Evolutionary conservation across 2,113 vertebrate species (phyloP).

Genomic region (Tragulus kanchil): DNA sequence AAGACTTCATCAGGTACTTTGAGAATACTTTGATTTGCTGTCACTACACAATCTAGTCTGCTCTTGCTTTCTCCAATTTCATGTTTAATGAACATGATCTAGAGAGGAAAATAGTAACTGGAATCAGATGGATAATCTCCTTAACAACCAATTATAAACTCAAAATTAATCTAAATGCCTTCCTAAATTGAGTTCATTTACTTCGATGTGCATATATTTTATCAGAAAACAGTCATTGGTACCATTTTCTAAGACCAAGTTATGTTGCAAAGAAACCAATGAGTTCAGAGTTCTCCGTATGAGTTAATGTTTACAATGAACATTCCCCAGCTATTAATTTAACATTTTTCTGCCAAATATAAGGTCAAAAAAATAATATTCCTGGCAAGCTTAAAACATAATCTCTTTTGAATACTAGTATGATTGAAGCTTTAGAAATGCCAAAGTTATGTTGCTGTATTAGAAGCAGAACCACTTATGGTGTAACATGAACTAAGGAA

Average conservation of each 20-base stretch:
- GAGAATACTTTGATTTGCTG: background rate
- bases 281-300: background rate
- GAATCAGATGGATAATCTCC: background rate
- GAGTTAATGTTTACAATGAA: background rate
- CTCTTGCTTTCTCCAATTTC: background rate
- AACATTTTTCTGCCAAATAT: background rate
- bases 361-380: constrained; percentile 18
- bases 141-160: background rate
- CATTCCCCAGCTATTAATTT: background rate
- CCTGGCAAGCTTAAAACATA: background rate
- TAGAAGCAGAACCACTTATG: background rate
- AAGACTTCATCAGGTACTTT: background rate
- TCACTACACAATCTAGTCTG: background rate
- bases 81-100: background rate
- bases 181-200: background rate
- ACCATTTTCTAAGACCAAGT: background rate
- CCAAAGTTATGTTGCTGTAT: background rate
- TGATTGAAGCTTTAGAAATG: background rate
- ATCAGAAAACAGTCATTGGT: background rate
- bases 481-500: background rate
- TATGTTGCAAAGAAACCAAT: background rate
- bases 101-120: accelerated
- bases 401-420: background rate
- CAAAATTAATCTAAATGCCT: background rate
- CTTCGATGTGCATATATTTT: background rate